Conservation (phyloP, 2,113 vertebrate genomes). For the Chlamydotis undulata region DNA sequence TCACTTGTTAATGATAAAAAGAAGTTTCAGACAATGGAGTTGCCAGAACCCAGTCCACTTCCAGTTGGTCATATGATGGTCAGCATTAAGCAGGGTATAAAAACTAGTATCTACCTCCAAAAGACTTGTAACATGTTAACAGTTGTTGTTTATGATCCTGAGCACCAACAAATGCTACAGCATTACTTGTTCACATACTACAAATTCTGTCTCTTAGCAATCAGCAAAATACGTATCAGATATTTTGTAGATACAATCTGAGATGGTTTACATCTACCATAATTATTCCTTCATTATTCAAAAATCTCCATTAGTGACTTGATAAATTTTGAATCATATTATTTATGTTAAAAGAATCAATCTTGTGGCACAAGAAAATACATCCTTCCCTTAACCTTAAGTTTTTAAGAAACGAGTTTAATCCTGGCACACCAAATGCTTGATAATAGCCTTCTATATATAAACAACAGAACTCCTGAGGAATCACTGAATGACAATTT, state of each 20-base stretch:
- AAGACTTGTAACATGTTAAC: background rate
- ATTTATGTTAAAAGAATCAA: background rate
- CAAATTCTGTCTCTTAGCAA: background rate
- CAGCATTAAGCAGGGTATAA: background rate
- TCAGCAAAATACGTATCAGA: background rate
- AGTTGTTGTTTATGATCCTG: background rate
- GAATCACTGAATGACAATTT: background rate
- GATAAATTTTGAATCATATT: background rate
- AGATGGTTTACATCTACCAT: background rate
- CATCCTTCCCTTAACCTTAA: background rate
- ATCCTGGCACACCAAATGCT: background rate
- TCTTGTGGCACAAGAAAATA: background rate
- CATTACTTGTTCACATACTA: background rate
- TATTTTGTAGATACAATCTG: background rate
- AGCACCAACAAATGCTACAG: background rate
- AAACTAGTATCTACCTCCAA: background rate
- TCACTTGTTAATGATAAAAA: fast-evolving
- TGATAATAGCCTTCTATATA: background rate
- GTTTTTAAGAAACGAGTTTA: background rate
- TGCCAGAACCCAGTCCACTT: background rate
- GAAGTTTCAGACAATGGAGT: background rate
- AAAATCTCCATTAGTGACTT: background rate
- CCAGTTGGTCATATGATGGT: too few relatives aligned
- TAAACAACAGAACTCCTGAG: background rate
- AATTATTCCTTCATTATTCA: background rate